phyloP scores from a whole-genome alignment of 2,113 vertebrate species.

The Zapus hudsonius region DNA sequence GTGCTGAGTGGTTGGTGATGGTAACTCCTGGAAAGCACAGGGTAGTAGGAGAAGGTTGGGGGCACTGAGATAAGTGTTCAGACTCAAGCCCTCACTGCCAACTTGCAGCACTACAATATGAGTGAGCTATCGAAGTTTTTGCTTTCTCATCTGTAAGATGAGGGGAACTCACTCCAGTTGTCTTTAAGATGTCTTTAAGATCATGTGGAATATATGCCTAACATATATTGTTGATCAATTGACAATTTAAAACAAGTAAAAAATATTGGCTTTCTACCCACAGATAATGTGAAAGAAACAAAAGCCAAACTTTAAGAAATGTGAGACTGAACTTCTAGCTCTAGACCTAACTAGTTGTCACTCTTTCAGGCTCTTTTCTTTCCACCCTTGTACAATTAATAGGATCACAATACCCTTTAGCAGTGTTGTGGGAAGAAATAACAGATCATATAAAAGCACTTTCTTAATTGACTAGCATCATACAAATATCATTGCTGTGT shows the following conservation, averaged over 20 bases:
- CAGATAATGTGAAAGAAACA: not conserved
- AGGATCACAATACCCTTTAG: not conserved
- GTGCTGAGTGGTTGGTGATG: not conserved
- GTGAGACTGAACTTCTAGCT: not conserved
- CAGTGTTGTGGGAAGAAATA: not conserved
- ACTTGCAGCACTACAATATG: not conserved
- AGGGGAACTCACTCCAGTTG: not conserved
- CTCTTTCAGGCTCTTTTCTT: not conserved
- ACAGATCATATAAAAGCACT: not conserved
- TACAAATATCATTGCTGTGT: conserved; percentile 10
- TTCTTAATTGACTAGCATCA: conserved; percentile 35
- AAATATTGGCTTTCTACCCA: not conserved
- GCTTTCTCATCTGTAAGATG: conserved; percentile 39
- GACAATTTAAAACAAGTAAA: conserved; percentile 14
- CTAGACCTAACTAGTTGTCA: not conserved
- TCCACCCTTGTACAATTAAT: not conserved
- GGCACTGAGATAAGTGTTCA: not conserved
- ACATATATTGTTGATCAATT: not conserved
- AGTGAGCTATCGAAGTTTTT: not conserved
- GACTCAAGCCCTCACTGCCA: not conserved
- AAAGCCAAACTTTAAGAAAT: not conserved
- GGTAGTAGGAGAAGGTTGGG: not conserved
- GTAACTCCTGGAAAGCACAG: not conserved
- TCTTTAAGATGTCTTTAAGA: not conserved
- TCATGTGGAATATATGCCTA: not conserved